These are phyloP conservation scores for Drymonia ruficornis DNA, from an alignment of 2,888 invertebrate species.

Conservation along the genomic window DNA sequence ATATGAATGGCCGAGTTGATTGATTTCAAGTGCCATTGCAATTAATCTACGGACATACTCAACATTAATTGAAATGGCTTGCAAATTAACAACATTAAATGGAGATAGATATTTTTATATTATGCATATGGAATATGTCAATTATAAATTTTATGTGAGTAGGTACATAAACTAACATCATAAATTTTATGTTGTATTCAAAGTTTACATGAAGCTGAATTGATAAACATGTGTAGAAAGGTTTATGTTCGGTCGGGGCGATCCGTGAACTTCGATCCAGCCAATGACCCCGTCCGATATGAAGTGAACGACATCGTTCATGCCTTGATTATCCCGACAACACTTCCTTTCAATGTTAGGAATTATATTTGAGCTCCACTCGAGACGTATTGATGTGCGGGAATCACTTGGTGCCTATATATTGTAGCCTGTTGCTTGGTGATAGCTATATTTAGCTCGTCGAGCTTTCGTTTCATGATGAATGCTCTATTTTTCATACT, in stretches of 20 bases:
- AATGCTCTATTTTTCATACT: slow-evolving; percentile 22
- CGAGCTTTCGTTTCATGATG: neutral
- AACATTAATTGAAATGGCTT: slow-evolving; percentile 34
- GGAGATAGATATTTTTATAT: neutral
- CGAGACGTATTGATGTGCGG: slow-evolving; percentile 26
- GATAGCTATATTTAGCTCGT: slow-evolving; percentile 4
- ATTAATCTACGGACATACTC: slow-evolving; percentile 27
- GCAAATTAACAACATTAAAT: slow-evolving; percentile 17
- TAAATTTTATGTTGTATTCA: slow-evolving; percentile 2
- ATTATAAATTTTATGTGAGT: neutral
- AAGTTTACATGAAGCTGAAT: slow-evolving; percentile 32
- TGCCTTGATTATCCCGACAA: slow-evolving; percentile 75
- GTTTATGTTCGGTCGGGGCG: slow-evolving; percentile 46
- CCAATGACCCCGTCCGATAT: slow-evolving; percentile 68
- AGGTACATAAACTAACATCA: neutral
- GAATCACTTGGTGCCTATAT: slow-evolving; percentile 9
- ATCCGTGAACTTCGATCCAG: slow-evolving; percentile 66
- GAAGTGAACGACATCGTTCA: slow-evolving; percentile 76
- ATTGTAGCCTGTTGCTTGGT: slow-evolving; percentile 11
- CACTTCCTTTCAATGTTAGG: slow-evolving; percentile 63
- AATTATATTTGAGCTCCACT: slow-evolving; percentile 32
- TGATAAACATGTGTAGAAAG: slow-evolving; percentile 39
- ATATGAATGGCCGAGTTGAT: slow-evolving; percentile 57
- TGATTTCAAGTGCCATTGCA: slow-evolving; percentile 66
- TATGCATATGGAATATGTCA: neutral